Conservation (phyloP, 2,888 invertebrate genomes). For the Ditylenchus weischeri region DNA sequence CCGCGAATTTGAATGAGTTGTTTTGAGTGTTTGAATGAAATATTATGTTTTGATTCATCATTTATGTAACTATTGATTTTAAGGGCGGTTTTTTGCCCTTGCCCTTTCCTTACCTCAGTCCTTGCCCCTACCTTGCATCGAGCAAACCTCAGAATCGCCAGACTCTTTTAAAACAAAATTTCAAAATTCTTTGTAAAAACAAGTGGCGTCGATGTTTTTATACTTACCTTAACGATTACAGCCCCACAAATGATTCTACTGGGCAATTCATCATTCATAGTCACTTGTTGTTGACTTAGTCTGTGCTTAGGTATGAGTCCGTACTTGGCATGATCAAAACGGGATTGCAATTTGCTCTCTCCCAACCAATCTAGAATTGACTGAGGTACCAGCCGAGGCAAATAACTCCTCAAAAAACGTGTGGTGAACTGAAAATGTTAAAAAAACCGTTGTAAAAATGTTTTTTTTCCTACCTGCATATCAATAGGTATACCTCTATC, state of each 20-base stretch:
- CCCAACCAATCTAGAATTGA: neutral
- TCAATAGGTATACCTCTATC: constrained; percentile 47
- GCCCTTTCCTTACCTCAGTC: too few species aligned
- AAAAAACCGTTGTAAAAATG: too few species aligned
- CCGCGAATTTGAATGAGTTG: too few species aligned
- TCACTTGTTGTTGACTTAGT: constrained; percentile 27
- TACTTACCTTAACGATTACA: constrained; percentile 32
- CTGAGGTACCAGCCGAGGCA: neutral
- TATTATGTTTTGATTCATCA: too few species aligned
- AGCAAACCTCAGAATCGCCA: too few species aligned
- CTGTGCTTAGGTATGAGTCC: constrained; percentile 60
- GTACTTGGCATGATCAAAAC: constrained; percentile 59
- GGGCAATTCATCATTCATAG: constrained; percentile 62
- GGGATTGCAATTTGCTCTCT: neutral
- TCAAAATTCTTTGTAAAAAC: too few species aligned
- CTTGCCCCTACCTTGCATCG: too few species aligned
- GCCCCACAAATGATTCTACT: constrained; percentile 59
- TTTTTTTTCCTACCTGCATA: constrained; percentile 9
- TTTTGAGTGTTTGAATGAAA: too few species aligned
- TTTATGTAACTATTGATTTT: too few species aligned
- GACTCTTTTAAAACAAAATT: too few species aligned
- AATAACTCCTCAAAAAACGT: constrained; percentile 14
- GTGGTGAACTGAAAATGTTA: neutral
- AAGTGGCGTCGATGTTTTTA: too few species aligned
- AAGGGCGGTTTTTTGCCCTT: too few species aligned